Evolutionary conservation across 2,888 invertebrate species (phyloP).

Genomic region (Conops quadrifasciatus): DNA sequence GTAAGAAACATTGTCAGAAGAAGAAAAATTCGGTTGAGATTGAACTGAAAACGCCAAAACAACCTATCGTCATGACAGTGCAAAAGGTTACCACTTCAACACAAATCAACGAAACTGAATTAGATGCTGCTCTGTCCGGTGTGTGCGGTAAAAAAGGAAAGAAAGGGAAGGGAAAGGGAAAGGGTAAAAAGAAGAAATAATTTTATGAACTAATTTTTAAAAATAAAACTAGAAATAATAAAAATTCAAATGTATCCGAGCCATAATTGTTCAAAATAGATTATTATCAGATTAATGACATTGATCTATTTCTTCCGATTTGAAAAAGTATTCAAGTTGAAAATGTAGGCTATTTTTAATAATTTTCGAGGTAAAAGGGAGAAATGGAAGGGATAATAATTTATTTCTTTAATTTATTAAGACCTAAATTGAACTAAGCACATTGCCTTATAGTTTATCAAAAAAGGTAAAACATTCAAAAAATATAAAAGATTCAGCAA

Average conservation of each 20-base stretch:
- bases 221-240: constrained; percentile 4
- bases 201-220: constrained; percentile 32
- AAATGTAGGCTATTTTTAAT: too few relatives aligned
- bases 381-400: too few relatives aligned
- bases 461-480: too few relatives aligned
- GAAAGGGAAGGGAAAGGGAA: constrained; percentile 44
- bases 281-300: too few relatives aligned
- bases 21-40: constrained; percentile 75
- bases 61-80: constrained; percentile 69
- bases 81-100: constrained; percentile 73
- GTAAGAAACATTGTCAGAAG: constrained; percentile 75
- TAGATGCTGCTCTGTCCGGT: constrained; percentile 47
- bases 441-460: too few relatives aligned
- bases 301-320: too few relatives aligned
- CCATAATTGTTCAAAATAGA: neutral
- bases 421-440: too few relatives aligned
- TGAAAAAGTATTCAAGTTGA: too few relatives aligned
- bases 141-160: constrained; percentile 38
- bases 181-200: constrained; percentile 47
- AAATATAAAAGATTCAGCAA: too few relatives aligned
- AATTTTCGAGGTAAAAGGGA: too few relatives aligned
- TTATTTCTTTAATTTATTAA: too few relatives aligned
- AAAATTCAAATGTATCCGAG: constrained; percentile 24
- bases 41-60: constrained; percentile 78
- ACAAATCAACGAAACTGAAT: constrained; percentile 70